phyloP scores from a whole-genome alignment of 2,797 vertebrate genomes.

The Cryptoblepharus egeriae region DNA sequence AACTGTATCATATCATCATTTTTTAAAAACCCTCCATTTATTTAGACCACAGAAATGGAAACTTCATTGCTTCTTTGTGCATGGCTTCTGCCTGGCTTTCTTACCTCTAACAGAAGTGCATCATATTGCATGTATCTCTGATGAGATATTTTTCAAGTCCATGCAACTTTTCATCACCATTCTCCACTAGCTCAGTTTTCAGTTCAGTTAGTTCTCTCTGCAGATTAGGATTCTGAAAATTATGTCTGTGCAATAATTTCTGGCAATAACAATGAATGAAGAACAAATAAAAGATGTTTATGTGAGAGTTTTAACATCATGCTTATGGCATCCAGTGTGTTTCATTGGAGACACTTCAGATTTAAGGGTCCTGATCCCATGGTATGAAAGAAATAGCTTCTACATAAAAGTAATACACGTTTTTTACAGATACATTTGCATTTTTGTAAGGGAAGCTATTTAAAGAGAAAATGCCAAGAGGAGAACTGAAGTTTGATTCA shows the following conservation, averaged over 20 bases:
- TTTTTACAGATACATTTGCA: conserved; percentile 6
- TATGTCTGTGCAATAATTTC: background rate
- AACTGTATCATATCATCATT: background rate
- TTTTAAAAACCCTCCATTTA: background rate
- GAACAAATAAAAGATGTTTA: background rate
- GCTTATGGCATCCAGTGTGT: background rate
- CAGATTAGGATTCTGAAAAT: background rate
- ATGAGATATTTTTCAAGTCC: background rate
- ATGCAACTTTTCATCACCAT: background rate
- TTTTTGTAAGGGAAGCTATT: conserved; percentile 26
- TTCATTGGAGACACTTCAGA: background rate
- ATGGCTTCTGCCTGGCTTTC: background rate
- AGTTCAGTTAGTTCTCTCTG: background rate
- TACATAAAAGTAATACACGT: conserved; percentile 12
- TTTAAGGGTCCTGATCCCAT: background rate
- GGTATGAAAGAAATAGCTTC: background rate
- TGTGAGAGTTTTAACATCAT: background rate
- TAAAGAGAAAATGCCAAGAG: conserved; percentile 43
- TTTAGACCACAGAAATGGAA: background rate
- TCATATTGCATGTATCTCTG: background rate
- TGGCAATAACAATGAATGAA: background rate
- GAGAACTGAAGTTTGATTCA: conserved; percentile 37
- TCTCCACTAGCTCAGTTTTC: background rate
- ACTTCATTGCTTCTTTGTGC: background rate
- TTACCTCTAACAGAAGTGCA: background rate